These are phyloP conservation scores for Mystacides longicornis DNA, from an alignment of 2,888 invertebrate genomes.

Conservation along the genomic window DNA sequence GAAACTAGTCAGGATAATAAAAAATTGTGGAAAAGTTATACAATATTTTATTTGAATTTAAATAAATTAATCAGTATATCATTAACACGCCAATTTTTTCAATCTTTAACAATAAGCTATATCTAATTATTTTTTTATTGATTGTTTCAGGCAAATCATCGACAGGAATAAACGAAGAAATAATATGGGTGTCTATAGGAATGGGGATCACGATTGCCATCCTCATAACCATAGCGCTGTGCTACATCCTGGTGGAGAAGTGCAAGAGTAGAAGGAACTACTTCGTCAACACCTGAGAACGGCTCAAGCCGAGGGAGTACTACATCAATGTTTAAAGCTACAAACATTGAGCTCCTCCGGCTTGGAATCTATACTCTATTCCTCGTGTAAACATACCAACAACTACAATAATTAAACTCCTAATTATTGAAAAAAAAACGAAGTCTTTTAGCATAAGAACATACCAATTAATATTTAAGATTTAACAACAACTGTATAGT, in stretches of 20 bases:
- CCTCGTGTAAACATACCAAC: conserved; percentile 1
- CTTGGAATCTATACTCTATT: neutral
- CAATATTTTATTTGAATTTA: no score
- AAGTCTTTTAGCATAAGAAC: no score
- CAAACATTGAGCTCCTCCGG: neutral
- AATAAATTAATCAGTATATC: no score
- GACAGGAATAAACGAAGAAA: conserved; percentile 80
- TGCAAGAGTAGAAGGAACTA: conserved; percentile 68
- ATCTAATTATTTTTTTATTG: no score
- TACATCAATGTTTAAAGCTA: conserved; percentile 22
- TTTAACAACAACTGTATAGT: no score
- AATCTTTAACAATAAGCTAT: no score
- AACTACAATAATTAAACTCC: neutral
- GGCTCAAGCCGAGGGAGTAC: conserved; percentile 42
- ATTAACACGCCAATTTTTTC: no score
- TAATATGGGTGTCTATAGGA: conserved; percentile 83
- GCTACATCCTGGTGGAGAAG: conserved; percentile 75
- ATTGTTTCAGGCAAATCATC: conserved; percentile 63
- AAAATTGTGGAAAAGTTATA: no score
- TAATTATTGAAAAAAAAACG: no score
- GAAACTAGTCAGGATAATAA: no score
- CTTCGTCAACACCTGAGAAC: conserved; percentile 60
- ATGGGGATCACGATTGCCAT: conserved; percentile 78
- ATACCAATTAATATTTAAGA: no score
- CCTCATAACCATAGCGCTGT: conserved; percentile 73